These are phyloP conservation scores for Caenorhabditis wallacei DNA, from an alignment of 2,888 invertebrate species.

Conservation along the genomic window DNA sequence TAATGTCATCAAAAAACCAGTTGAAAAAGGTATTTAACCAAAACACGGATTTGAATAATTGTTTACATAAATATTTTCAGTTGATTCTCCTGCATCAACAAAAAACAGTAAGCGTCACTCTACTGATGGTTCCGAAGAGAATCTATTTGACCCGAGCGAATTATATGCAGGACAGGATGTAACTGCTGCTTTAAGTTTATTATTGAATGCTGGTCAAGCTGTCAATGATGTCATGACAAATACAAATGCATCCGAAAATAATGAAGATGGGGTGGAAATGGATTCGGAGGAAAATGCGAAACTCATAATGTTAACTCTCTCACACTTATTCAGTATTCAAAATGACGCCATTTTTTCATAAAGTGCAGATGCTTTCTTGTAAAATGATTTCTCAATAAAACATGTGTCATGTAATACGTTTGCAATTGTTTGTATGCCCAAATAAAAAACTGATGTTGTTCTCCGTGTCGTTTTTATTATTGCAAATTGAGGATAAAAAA, in stretches of 20 bases:
- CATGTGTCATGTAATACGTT: too few relatives aligned
- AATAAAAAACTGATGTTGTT: too few relatives aligned
- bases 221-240: not conserved
- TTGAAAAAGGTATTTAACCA: not conserved
- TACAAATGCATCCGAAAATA: not conserved
- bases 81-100: not conserved
- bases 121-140: not conserved
- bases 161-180: slow-evolving; percentile 4
- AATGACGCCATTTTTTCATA: slow-evolving; percentile 1
- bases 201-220: slow-evolving; percentile 20
- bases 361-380: not conserved
- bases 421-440: too few relatives aligned
- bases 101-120: not conserved
- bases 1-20: not conserved
- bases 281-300: slow-evolving; percentile 25
- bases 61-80: not conserved
- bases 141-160: not conserved
- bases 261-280: not conserved
- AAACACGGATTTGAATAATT: slow-evolving; percentile 4
- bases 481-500: too few relatives aligned
- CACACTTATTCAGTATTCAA: slow-evolving; percentile 36
- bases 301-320: slow-evolving; percentile 34
- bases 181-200: slow-evolving; percentile 9
- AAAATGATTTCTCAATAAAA: slow-evolving; percentile 1
- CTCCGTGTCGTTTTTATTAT: too few relatives aligned